These are phyloP conservation scores for Aphis gossypii DNA, from an alignment of 1,140 invertebrate genomes.

Conservation along the genomic window DNA sequence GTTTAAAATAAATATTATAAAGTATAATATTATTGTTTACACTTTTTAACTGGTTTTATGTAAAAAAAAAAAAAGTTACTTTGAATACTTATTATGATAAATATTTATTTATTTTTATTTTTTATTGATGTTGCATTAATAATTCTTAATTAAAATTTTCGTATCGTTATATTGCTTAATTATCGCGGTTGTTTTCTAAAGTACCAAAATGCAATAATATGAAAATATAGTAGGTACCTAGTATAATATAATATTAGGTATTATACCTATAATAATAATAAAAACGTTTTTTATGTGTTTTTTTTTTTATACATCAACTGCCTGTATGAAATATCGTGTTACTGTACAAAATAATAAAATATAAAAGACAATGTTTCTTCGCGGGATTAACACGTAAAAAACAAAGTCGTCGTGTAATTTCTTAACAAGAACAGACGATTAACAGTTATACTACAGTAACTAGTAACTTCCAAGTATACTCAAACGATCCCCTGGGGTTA, in stretches of 20 bases:
- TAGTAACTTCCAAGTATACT: conserved; percentile 3
- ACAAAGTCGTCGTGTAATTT: neutral
- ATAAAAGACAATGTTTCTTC: conserved; percentile 2
- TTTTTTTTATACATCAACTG: neutral
- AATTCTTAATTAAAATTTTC: neutral
- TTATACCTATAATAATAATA: conserved; percentile 3
- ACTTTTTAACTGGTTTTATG: neutral
- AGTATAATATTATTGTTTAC: neutral
- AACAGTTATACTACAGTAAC: neutral
- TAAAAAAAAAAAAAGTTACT: neutral
- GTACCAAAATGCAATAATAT: neutral
- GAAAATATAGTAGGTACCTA: neutral
- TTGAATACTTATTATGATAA: neutral
- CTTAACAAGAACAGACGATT: conserved; percentile 6
- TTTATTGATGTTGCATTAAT: conserved; percentile 14
- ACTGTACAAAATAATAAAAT: neutral
- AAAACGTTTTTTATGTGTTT: neutral
- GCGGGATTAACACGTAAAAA: neutral
- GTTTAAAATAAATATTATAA: neutral
- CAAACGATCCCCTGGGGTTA: conserved; percentile 11
- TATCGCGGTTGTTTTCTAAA: neutral
- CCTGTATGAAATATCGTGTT: neutral
- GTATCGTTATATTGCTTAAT: neutral
- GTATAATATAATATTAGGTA: neutral
- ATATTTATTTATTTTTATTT: conserved; percentile 14